Conservation (phyloP, 1,140 invertebrate genomes). For the Nylanderia fulva region DNA sequence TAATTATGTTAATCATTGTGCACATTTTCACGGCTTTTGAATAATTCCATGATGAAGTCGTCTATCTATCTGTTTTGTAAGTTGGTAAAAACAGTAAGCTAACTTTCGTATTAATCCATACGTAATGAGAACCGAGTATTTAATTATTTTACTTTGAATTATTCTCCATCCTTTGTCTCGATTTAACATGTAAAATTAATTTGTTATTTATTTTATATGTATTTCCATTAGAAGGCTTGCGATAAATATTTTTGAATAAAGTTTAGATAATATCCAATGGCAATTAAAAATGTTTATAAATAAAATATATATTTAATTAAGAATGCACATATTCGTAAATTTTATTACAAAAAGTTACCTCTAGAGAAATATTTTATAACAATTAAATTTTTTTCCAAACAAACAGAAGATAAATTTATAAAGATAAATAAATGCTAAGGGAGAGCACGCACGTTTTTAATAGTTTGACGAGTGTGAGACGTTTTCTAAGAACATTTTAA, state of each 20-base stretch:
- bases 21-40: constrained; percentile 12
- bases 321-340: neutral
- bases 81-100: constrained; percentile 9
- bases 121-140: constrained; percentile 25
- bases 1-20: constrained; percentile 52
- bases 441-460: neutral
- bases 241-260: neutral
- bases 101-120: constrained; percentile 38
- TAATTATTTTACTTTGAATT: constrained; percentile 27
- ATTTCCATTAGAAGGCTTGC: neutral
- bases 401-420: constrained; percentile 9
- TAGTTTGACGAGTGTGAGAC: neutral
- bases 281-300: constrained; percentile 9
- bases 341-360: neutral
- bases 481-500: neutral
- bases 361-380: neutral
- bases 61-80: neutral
- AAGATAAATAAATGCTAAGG: neutral
- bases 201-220: constrained; percentile 5
- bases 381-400: neutral
- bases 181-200: constrained; percentile 7
- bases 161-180: neutral
- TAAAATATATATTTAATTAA: neutral
- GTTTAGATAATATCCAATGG: neutral
- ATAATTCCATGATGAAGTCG: constrained; percentile 30